phyloP scores from a whole-genome alignment of 2,113 vertebrate genomes.

The Nyctibius bracteatus region DNA sequence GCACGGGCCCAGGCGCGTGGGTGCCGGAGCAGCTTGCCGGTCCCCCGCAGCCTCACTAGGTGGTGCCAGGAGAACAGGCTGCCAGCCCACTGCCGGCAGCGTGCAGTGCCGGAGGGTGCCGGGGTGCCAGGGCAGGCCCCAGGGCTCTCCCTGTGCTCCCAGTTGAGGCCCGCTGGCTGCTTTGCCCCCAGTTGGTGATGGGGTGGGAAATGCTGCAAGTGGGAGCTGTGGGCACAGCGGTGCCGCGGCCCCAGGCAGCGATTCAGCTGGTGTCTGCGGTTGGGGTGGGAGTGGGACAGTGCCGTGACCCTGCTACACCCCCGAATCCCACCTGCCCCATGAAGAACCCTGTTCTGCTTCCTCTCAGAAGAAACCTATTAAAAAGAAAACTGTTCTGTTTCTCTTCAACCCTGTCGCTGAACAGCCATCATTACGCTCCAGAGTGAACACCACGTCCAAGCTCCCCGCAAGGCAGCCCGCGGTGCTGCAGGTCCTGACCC shows the following conservation, averaged over 20 bases:
- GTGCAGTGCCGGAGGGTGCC: neutral
- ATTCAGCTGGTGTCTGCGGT: rapidly evolving
- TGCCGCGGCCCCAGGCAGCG: rapidly evolving
- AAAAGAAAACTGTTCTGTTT: rapidly evolving
- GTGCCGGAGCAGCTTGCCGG: neutral
- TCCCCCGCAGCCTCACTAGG: conserved; percentile 42
- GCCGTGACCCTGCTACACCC: neutral
- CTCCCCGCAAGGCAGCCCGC: neutral
- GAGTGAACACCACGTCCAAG: rapidly evolving
- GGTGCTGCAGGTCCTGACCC: neutral
- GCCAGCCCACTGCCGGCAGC: too few relatives aligned
- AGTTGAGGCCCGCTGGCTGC: neutral
- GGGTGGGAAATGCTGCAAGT: neutral
- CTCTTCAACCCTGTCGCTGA: neutral
- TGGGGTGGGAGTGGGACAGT: neutral
- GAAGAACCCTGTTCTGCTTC: neutral
- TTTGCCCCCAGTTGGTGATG: neutral
- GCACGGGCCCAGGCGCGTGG: neutral
- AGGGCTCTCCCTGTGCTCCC: neutral
- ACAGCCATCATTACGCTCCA: neutral
- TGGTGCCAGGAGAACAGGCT: conserved; percentile 54
- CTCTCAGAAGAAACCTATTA: neutral
- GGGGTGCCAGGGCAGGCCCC: neutral
- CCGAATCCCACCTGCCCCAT: neutral
- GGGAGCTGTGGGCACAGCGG: neutral